Evolutionary conservation across 1,140 invertebrate genomes (phyloP), one percentile per base, ranked within the genome.

Genomic region (Drosophila sturtevanti): DNA sequence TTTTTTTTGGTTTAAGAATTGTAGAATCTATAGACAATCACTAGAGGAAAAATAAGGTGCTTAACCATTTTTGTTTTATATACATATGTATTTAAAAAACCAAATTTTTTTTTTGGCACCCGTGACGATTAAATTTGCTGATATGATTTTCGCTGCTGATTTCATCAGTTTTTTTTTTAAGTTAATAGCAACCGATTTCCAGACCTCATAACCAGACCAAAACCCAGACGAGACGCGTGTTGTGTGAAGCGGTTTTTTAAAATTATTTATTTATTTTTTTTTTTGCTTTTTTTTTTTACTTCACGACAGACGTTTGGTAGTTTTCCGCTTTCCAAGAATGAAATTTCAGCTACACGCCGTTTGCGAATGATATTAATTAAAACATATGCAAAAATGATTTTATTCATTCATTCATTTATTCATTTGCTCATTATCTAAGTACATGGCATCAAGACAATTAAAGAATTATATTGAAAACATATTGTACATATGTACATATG

Each of bases 241-340:
- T 16, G 18, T 48, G 4, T 48, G 37, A 38, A 14, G 37, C 37
- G 37, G 34, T 41, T 48, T 48, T 48, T 48, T 16, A 21, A 48
- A 31, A 4, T 31, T 31, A 31, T 31, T 48, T 48, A 48, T 48
- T 48, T 44, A 21, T 48, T 48, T 21, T 48, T 9, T 18, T 48
- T 48, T 48, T 21, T 48, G 16, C 9, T 11, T 31, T 2, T 31
- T 31, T 6, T 31, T 31, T 6, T 31, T 31, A 31, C 41, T 10
- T 9, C 16, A 48, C 41, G 16, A 21, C 41, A 10, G 41, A 48
- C 41, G 16, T 9, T 24, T 21, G 41, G 41, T 48, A 48, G 41
- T 48, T 48, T 48, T 48, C 41, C 41, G 41, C 41, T 48, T 48
- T 21, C 41, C 41, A 48, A 48, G 41, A 48, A 48, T 48, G 41